Base-by-base conservation (phyloP, 2,888 invertebrate species). In the Leucozona laternaria region DNA sequence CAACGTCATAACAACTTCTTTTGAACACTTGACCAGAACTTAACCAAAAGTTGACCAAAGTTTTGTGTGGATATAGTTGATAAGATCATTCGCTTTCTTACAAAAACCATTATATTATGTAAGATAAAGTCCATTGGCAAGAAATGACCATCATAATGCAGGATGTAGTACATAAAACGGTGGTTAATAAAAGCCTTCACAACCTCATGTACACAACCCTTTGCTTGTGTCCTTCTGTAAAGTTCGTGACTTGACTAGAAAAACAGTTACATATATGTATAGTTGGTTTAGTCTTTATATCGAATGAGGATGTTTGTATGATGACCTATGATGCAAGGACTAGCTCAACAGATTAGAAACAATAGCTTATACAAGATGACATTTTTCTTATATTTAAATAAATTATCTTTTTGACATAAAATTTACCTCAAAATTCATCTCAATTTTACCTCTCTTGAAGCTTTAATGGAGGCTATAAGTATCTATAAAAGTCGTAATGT, bases 1-100 rank as follows among this genome's bases (percentile, higher is more conserved):
- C 37, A 34, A 34, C 31, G 64, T 60, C n/a, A 73, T n/a, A n/a
- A 17, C 8, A 45, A 45, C 45, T 71, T 66, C 60, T 68, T 76
- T 25, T 28, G 53, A 25, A 40, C 53, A 77, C 83, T 62, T 71
- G 84, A 71, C 57, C 43, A 37, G 50, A 84, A 77, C 83, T 62
- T 71, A 80, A 71, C 57, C 43, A 37, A 66, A 84, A 84, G 73
- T 80, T 85, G 58, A 71, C 76, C 71, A 73, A 68, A 86, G 78
- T 86, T 86, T 66, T 60, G 68, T 58, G 20, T 15, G n/a, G 1
- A 20, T 2, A 28, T 2, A 86, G 70, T 82, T 60, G 86, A 86
- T 86, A 82, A 82, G 82, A 82, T 75, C 79, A 25, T 17, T 66
- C 3, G 37, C 10, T 37, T 43, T 57, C 28, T 57, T 28, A 7